Evolutionary conservation across 2,113 vertebrate species (phyloP), one percentile per base, ranked within the genome.

Genomic region (Colius striatus): DNA sequence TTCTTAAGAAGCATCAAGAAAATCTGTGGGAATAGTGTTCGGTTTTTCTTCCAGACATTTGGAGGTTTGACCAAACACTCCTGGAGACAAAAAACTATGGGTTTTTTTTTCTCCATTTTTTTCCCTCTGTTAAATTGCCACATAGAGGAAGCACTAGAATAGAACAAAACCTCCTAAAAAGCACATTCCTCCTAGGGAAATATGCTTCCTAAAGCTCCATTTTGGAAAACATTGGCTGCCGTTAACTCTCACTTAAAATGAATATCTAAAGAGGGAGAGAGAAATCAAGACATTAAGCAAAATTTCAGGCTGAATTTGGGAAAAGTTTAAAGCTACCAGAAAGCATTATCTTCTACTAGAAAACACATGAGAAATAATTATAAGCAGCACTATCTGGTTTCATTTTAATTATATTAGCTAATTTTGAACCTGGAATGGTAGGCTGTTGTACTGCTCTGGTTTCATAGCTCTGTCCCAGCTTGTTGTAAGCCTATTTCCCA

Each of bases 401-500:
- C 2, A 80, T 80, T 92, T 94, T 86, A 92, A 94, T 94, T 83
- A 57, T 48, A 55, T 86, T 51, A 79, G 18, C 38, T 93, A 88
- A 75, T 74, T 74, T 61, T 88, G 89, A 94, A 76, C 55, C 47
- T 43, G 12, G 29, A 73, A 43, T 27, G 20, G 5, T 10, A 38
- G 45, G 48, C 55, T 60, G 27, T 36, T 77, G 87, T 68, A 77
- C 34, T 71, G 34, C 55, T 86, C 72, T 88, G 50, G 32, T 77
- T 94, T 92, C 77, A 74, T 1, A 86, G 61, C 65, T 86, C 65
- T 51, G 61, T 16, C 66, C 53, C 60, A 92, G 78, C 55, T 53
- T 78, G 48, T 81, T 94, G 65, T 89, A 90, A 94, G 45, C 32
- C 45, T 27, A 75, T 92, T 95, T 90, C 90, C 86, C 86, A 13